Evolutionary conservation across 2,113 vertebrate genomes (phyloP).

Genomic region (Sus scrofa): T2T-Sscrofa CM000830.6:14699501-14700000

Average conservation of each 20-base stretch:
- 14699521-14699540: background rate
- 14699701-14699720: background rate
- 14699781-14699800: background rate
- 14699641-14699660: background rate
- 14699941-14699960: background rate
- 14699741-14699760: background rate
- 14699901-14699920: background rate
- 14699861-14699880: background rate
- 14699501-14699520: background rate
- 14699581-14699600: background rate
- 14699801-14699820: background rate
- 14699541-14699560: background rate
- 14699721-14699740: background rate
- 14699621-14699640: background rate
- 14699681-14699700: background rate
- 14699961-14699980: background rate
- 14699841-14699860: background rate
- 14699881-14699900: background rate
- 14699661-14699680: background rate
- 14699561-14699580: background rate
- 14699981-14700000: background rate
- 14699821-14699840: background rate
- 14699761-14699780: background rate
- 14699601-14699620: background rate
- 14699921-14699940: background rate